Evolutionary conservation across 2,888 invertebrate species (phyloP).

Genomic region (Brachylomia viminalis): DNA sequence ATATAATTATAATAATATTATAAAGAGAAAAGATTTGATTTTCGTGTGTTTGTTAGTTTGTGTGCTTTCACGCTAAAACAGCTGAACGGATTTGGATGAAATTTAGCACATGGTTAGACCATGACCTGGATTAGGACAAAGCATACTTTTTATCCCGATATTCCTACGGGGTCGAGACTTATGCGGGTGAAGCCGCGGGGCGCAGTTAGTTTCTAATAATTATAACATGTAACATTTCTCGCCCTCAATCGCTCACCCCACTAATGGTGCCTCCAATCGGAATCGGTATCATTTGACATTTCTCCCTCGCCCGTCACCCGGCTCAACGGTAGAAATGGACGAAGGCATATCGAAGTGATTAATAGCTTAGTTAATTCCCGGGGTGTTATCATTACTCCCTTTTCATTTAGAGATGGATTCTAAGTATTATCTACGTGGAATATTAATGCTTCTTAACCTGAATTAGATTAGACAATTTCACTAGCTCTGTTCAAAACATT

Average conservation of each 20-base stretch:
- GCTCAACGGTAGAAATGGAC: constrained; percentile 16
- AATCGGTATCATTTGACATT: constrained; percentile 51
- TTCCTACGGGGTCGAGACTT: too few relatives aligned
- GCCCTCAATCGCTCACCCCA: constrained; percentile 8
- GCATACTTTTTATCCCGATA: too few relatives aligned
- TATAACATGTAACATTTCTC: constrained; percentile 18
- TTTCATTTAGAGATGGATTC: constrained; percentile 23
- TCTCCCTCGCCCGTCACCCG: constrained; percentile 10
- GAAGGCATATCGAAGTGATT: constrained; percentile 49
- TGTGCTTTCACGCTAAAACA: too few relatives aligned
- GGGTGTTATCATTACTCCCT: constrained; percentile 15
- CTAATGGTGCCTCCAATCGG: constrained; percentile 45
- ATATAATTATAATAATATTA: too few relatives aligned
- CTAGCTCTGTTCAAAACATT: too few relatives aligned
- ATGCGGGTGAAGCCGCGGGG: too few relatives aligned
- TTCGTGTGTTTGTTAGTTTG: too few relatives aligned
- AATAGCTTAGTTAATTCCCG: constrained; percentile 50
- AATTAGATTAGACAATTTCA: too few relatives aligned
- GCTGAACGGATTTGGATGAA: too few relatives aligned
- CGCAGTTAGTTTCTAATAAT: background rate
- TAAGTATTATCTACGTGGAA: constrained; percentile 1
- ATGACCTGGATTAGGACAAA: too few relatives aligned
- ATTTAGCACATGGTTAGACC: too few relatives aligned
- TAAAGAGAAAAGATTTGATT: too few relatives aligned
- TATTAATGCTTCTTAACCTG: constrained; percentile 1